A percentile compares a stretch with the other conserved stretches of the same genome.
Evolutionary conservation across 2,797 vertebrate genomes (phyloP).

Genomic region (Spondyliosoma cantharus): DNA sequence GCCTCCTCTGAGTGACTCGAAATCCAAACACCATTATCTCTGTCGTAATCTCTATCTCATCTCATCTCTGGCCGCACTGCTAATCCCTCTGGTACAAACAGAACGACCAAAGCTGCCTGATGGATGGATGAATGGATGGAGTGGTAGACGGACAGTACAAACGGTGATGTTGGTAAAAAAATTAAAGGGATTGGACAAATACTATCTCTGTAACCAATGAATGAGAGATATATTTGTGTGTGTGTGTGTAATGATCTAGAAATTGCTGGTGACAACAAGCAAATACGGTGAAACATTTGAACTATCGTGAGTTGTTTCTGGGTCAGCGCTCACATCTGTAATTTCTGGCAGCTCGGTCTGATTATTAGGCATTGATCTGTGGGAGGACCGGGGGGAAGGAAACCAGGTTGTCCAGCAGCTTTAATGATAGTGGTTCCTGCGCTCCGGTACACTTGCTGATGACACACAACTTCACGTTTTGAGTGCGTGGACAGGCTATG

Average conservation of each 20-base stretch:
- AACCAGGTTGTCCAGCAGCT: constrained; percentile 19
- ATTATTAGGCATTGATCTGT: constrained; percentile 9
- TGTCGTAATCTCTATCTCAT: constrained; percentile 80
- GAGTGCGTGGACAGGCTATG: constrained; percentile 30
- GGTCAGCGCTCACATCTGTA: not conserved
- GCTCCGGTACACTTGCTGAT: constrained; percentile 32
- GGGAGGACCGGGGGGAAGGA: not conserved
- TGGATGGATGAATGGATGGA: constrained; percentile 35
- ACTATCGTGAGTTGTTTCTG: constrained; percentile 1
- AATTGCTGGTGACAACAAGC: not conserved
- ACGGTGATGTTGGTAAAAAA: not conserved
- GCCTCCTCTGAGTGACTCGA: constrained; percentile 61
- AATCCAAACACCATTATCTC: constrained; percentile 80
- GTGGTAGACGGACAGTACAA: constrained; percentile 1
- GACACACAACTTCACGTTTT: constrained; percentile 28
- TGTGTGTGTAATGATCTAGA: not conserved
- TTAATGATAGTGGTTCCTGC: constrained; percentile 29
- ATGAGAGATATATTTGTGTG: constrained; percentile 3
- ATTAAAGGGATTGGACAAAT: not conserved
- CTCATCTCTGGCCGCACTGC: constrained; percentile 68
- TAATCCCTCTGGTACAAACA: constrained; percentile 72
- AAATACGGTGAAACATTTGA: not conserved
- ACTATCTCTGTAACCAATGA: not conserved
- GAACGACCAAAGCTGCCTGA: constrained; percentile 43
- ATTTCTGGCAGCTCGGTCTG: constrained; percentile 9